Percentiles rank a stretch among this genome's conserved stretches.
phyloP scores from a whole-genome alignment of 2,797 vertebrate species.

The Notolepis coatsorum region DNA sequence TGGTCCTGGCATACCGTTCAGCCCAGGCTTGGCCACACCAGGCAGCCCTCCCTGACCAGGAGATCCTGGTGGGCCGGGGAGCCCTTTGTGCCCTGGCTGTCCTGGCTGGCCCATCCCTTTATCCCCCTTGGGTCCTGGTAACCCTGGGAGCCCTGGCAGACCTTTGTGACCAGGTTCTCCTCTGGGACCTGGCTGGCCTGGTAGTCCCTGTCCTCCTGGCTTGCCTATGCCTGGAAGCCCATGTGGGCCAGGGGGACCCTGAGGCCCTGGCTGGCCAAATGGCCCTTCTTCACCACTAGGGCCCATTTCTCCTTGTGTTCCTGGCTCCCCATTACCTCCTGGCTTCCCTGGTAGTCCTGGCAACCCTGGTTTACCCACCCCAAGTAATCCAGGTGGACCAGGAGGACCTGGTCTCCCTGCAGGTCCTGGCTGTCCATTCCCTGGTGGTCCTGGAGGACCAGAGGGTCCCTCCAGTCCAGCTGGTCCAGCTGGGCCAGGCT shows the following conservation, averaged over 20 bases:
- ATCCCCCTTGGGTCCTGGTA: conserved; percentile 93
- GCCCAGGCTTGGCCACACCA: conserved; percentile 91
- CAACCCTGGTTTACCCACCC: conserved; percentile 92
- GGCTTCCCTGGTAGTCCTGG: conserved; percentile 94
- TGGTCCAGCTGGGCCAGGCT: conserved; percentile 79
- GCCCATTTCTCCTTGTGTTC: conserved; percentile 91
- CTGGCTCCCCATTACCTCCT: conserved; percentile 88
- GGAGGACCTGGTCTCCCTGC: conserved; percentile 88
- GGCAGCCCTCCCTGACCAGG: conserved; percentile 90
- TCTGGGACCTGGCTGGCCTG: conserved; percentile 90
- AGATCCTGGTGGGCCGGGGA: conserved; percentile 87
- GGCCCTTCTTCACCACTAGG: conserved; percentile 88
- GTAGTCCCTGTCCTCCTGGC: conserved; percentile 88
- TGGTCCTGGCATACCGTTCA: conserved; percentile 90
- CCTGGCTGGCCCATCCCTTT: conserved; percentile 92
- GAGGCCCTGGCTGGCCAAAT: conserved; percentile 88
- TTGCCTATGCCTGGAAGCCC: conserved; percentile 94
- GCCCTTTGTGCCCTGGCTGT: conserved; percentile 92
- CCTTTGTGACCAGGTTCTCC: conserved; percentile 96
- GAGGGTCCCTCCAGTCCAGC: conserved; percentile 85
- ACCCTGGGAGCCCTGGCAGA: conserved; percentile 88
- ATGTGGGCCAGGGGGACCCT: conserved; percentile 89
- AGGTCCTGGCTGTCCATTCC: conserved; percentile 88
- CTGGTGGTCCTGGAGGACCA: conserved; percentile 84
- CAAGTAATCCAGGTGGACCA: conserved; percentile 88